Evolutionary conservation across 2,888 invertebrate genomes (phyloP), one percentile per base, ranked within the genome.

Genomic region (Adineta ricciae): DNA sequence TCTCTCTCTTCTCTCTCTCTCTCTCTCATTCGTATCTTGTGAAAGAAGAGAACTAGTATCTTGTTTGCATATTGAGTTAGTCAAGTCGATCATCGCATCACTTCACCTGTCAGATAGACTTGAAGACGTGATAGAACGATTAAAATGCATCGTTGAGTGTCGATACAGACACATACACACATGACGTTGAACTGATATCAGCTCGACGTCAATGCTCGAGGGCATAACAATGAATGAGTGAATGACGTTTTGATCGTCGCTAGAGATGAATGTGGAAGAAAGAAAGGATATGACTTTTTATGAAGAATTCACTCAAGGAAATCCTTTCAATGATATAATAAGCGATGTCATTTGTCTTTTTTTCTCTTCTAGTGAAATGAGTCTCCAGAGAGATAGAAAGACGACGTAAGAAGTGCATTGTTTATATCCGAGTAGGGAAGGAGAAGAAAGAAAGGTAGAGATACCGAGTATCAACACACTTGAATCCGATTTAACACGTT

Each of bases 31-130:
- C 19, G 19, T 56, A 56, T 27, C 24, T 9, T 27, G 11, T 7
- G 32, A 32, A 64, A 64, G 32, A 64, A 64, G 19, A 19, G 32
- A 64, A 64, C 27, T 2, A 64, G 14, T 64, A 64, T 64, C 27
- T 27, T 64, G 16, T 64, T 64, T 64, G 64, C 64, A 32, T 64
- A 64, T 64, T 64, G 64, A 64, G 27, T 64, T 64, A 14, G n/a
- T 9, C 16, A 4, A 64, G 27, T 64, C 16, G 64, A 16, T 64
- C 32, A 64, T 64, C 32, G 64, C 19, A 64, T 64, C 64, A 64
- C 64, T 64, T 64, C 64, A 64, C 64, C 64, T 64, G 64, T 64
- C 64, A 64, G 64, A 64, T 64, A 32, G 19, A 64, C 64, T 32
- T 32, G 2, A 64, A 64, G 32, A 64, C 27, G 7, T 64, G 64